A percentile compares a stretch with the other conserved stretches of the same genome.
Evolutionary conservation across 64 coral and sea anemone genomes (phyloP).

Genomic region (Anthopleura sola): DNA sequence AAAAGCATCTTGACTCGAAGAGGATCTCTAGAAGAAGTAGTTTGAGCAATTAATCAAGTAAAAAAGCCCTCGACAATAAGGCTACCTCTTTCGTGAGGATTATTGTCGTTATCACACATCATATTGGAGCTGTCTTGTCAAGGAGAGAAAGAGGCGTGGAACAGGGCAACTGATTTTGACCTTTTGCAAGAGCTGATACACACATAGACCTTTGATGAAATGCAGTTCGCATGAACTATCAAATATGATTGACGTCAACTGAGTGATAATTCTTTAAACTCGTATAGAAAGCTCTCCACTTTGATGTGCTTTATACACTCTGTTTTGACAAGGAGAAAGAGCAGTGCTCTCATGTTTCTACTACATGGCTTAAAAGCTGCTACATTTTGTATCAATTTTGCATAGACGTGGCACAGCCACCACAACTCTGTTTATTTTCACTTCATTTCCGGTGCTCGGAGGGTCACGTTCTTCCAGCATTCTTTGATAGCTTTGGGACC

Average conservation of each 20-base stretch:
- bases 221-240: constrained; percentile 26
- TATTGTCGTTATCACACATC: constrained; percentile 17
- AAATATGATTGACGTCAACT: constrained; percentile 19
- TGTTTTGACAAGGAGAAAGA: constrained; percentile 19
- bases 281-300: constrained; percentile 7
- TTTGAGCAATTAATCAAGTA: constrained; percentile 10
- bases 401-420: neutral
- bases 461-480: constrained; percentile 12
- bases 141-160: constrained; percentile 16
- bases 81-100: constrained; percentile 9
- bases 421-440: neutral
- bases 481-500: constrained; percentile 14
- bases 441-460: constrained; percentile 5
- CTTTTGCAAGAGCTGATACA: constrained; percentile 13
- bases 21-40: constrained; percentile 1
- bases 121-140: constrained; percentile 13
- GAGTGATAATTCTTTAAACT: constrained; percentile 26
- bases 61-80: constrained; percentile 3
- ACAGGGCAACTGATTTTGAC: constrained; percentile 15
- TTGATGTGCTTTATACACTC: constrained; percentile 4
- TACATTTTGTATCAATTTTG: neutral
- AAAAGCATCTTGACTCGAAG: constrained; percentile 15
- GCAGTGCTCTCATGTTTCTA: neutral
- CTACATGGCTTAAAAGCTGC: neutral
- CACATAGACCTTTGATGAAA: constrained; percentile 8